Evolutionary conservation across 2,113 vertebrate genomes (phyloP).

Genomic region (Rutilus rutilus): DNA sequence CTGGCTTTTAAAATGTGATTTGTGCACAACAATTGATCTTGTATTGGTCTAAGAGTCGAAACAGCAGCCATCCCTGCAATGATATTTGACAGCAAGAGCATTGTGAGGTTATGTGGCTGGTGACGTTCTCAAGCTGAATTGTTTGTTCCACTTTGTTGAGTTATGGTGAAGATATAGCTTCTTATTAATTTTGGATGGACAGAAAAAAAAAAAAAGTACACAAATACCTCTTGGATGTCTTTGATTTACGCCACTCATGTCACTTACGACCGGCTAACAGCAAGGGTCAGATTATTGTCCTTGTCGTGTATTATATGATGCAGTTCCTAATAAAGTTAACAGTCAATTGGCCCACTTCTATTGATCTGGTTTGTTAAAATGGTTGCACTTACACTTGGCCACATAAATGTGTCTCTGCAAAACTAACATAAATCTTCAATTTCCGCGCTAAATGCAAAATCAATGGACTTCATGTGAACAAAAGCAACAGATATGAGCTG

Average conservation of each 20-base stretch:
- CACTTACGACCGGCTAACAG: background rate
- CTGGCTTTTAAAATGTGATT: slow-evolving; percentile 29
- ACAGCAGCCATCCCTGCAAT: background rate
- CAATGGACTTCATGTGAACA: too few relatives aligned
- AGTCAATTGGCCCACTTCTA: background rate
- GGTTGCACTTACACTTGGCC: too few relatives aligned
- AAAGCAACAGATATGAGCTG: too few relatives aligned
- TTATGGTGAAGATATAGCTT: background rate
- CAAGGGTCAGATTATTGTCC: background rate
- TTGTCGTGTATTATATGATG: background rate
- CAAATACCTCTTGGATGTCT: background rate
- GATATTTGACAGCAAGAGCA: background rate
- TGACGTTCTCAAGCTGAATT: background rate
- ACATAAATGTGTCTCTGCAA: too few relatives aligned
- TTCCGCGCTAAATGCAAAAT: too few relatives aligned
- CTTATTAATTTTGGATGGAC: background rate
- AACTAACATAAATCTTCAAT: too few relatives aligned
- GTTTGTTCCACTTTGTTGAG: background rate
- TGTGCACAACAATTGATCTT: slow-evolving; percentile 9
- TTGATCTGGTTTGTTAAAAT: too few relatives aligned
- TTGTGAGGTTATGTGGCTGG: background rate
- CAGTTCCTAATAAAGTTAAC: background rate
- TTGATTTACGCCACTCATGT: background rate
- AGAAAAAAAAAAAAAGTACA: background rate
- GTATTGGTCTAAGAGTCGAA: background rate